Percentiles rank a stretch among this genome's conserved stretches.
phyloP scores from a whole-genome alignment of 2,797 vertebrate species.

The Sciurus vulgaris region DNA sequence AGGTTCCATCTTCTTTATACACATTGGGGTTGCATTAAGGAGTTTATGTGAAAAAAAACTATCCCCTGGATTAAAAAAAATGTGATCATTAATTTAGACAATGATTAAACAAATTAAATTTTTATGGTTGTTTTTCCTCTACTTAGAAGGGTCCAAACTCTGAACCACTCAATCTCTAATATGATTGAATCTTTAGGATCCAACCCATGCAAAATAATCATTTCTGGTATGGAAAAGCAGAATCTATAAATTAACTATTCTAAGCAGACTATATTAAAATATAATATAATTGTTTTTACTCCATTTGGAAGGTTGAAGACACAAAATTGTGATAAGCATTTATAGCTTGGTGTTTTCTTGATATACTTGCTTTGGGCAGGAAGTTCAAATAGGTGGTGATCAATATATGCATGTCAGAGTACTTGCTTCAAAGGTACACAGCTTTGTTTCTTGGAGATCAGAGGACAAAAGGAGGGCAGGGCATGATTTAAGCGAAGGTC shows the following conservation, averaged over 20 bases:
- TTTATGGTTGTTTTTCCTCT: neutral
- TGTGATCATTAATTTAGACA: neutral
- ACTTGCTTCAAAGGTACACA: neutral
- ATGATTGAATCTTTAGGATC: neutral
- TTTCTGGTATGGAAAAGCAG: conserved; percentile 4
- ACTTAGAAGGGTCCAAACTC: conserved; percentile 1
- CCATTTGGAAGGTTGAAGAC: conserved; percentile 13
- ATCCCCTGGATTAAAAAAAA: neutral
- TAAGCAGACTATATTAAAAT: neutral
- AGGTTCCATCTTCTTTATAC: neutral
- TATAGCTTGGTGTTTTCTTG: neutral
- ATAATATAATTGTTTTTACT: neutral
- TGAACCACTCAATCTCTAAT: neutral
- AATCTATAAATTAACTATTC: conserved; percentile 24
- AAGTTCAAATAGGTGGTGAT: neutral
- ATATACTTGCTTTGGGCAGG: neutral
- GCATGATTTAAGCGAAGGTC: neutral
- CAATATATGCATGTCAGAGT: neutral
- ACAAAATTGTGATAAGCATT: neutral
- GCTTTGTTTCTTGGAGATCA: no score
- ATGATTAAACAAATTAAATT: neutral
- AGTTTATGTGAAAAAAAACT: neutral
- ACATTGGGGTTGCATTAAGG: neutral
- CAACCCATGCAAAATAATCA: neutral
- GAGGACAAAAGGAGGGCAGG: no score